Percentiles rank a stretch among this genome's conserved stretches.
phyloP scores from a whole-genome alignment of 2,113 vertebrate species.

The Chionodraco myersi region DNA sequence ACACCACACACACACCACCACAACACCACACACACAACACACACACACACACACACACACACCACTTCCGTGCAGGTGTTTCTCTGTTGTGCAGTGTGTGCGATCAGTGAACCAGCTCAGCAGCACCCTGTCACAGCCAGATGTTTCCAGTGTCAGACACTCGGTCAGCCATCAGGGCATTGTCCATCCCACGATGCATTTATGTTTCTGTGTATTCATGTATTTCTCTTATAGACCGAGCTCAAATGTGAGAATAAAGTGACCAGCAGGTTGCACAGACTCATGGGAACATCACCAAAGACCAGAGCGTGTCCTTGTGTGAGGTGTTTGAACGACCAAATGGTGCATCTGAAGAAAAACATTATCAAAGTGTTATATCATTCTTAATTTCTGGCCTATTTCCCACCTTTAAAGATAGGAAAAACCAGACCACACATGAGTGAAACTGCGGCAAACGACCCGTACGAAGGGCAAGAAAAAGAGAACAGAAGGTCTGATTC shows the following conservation, averaged over 20 bases:
- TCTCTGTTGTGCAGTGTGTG: background rate
- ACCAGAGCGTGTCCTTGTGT: background rate
- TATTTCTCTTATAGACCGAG: background rate
- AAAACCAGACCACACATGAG: background rate
- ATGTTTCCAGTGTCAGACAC: slow-evolving; percentile 17
- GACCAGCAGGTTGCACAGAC: slow-evolving; percentile 1
- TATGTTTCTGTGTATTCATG: slow-evolving; percentile 13
- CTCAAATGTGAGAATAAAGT: background rate
- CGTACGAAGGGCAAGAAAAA: slow-evolving; percentile 2
- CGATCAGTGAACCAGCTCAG: background rate
- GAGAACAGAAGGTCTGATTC: slow-evolving; percentile 4
- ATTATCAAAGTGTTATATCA: too few species aligned
- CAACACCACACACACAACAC: too few species aligned
- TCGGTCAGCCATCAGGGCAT: background rate
- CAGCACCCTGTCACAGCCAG: slow-evolving; percentile 8
- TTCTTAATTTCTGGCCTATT: background rate
- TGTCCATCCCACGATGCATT: background rate
- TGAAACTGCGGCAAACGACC: too few species aligned
- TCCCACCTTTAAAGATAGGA: background rate
- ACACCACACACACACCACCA: too few species aligned
- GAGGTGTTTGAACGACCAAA: background rate
- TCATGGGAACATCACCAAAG: slow-evolving; percentile 1
- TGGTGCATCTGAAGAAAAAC: background rate
- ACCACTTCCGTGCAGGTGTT: too few species aligned
- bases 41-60: too few species aligned